These are phyloP conservation scores for Stenichneumon culpator DNA, from an alignment of 2,888 invertebrate species.

Conservation along the genomic window DNA sequence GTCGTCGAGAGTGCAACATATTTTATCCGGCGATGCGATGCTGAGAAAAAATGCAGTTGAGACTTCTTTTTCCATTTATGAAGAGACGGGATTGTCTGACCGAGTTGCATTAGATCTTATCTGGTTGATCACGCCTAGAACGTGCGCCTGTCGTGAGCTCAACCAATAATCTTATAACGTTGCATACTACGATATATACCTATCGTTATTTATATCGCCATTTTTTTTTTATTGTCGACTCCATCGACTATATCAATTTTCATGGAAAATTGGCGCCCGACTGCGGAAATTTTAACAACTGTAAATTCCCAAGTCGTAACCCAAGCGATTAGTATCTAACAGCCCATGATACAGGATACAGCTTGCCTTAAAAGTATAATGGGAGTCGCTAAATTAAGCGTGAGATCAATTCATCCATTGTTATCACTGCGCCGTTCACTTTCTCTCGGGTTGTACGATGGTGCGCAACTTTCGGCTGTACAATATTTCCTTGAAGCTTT, in stretches of 20 bases:
- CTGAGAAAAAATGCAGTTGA: constrained; percentile 18
- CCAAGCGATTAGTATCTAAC: constrained; percentile 41
- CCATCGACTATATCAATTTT: constrained; percentile 21
- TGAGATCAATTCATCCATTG: constrained; percentile 52
- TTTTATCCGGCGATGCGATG: constrained; percentile 14
- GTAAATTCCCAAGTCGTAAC: constrained; percentile 39
- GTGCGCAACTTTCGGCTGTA: constrained; percentile 8
- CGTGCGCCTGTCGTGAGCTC: background rate
- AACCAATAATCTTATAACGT: background rate
- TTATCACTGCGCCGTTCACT: constrained; percentile 43
- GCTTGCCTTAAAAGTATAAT: constrained; percentile 37
- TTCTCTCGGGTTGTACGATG: constrained; percentile 43
- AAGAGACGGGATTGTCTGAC: constrained; percentile 29
- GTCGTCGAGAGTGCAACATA: constrained; percentile 1
- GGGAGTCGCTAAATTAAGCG: constrained; percentile 52
- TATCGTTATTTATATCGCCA: constrained; percentile 7
- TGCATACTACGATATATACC: background rate
- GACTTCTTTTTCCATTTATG: background rate
- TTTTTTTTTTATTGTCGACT: background rate
- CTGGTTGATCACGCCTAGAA: constrained; percentile 27
- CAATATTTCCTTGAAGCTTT: background rate
- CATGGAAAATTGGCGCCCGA: constrained; percentile 20
- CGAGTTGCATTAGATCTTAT: constrained; percentile 43
- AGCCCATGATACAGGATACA: background rate
- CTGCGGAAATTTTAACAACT: constrained; percentile 32